A percentile compares a stretch with the other conserved stretches of the same genome.
Conservation (phyloP, 2,888 invertebrate species). For the Orthosia cruda region DNA sequence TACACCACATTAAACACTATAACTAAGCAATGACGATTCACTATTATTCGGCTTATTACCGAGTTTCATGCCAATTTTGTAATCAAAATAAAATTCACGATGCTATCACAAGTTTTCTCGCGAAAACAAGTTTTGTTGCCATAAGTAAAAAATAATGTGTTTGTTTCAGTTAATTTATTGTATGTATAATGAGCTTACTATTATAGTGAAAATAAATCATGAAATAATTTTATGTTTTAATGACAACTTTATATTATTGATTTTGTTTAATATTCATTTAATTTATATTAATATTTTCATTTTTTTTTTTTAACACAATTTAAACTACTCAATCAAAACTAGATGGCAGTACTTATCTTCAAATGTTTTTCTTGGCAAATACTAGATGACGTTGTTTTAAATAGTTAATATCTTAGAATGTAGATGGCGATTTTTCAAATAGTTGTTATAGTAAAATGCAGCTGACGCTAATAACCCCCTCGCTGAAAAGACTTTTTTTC, state of each 20-base stretch:
- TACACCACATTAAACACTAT: conserved; percentile 76
- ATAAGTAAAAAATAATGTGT: conserved; percentile 70
- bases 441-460: too few species aligned
- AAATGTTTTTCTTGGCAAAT: neutral
- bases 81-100: conserved; percentile 89
- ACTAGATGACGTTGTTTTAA: conserved; percentile 17
- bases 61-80: conserved; percentile 81
- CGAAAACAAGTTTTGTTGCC: conserved; percentile 90
- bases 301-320: neutral
- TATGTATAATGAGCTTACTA: neutral
- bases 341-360: conserved; percentile 19
- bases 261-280: neutral
- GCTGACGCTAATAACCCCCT: neutral
- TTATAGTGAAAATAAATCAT: neutral
- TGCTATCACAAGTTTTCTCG: conserved; percentile 86
- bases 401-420: neutral
- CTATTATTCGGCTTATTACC: conserved; percentile 67
- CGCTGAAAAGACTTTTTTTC: too few species aligned
- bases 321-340: fast-evolving
- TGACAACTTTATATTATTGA: neutral
- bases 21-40: conserved; percentile 66
- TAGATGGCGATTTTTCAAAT: neutral
- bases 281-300: fast-evolving
- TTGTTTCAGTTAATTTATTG: neutral
- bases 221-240: too few species aligned